Base-by-base conservation (phyloP, 2,888 invertebrate species). In the Drosophila kuntzei region DNA sequence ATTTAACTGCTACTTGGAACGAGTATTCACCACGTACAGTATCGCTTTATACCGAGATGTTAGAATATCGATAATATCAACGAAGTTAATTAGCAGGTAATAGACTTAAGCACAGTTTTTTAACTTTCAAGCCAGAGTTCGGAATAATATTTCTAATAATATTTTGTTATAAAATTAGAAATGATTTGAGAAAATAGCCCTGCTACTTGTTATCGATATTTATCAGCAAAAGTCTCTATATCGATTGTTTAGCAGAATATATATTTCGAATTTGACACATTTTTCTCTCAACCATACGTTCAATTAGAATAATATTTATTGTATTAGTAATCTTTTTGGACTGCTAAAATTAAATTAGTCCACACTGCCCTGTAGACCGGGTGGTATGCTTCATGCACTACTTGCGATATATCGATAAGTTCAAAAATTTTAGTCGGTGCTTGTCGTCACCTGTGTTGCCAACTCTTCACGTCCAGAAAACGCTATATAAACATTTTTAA, bases 1-100 rank as follows among this genome's bases (percentile, higher is more conserved):
- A n/a, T 16, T 18, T 39, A 44, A 22, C 67, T 66, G 67, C 27
- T 71, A 62, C 49, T 72, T 27, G 37, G 51, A 47, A 57, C 44
- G 36, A 66, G 44, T 54, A 69, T 36, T 12, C 34, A 29, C 8
- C 14, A 20, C 5, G 6, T 27, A 50, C 18, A 41, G 8, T 27
- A 47, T 59, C 60, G 12, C 27, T 53, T 51, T 14, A 6, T 29
- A 32, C 29, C 39, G 41, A 29, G 11, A 11, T 22, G 5, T 16
- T 16, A 2, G 3, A 16, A 4, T 16, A 18, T 47, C 46, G 29
- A 29, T 47, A 18, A 3, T 8, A 39, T 20, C 5, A 11, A 5
- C 16, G 9, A 20, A 4, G 37, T 2, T 3, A 16, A 16, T 9
- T 2, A 8, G 2, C 3, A 8, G 3, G 16, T 37, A 16, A 8